Evolutionary conservation across 1,140 invertebrate species (phyloP).

Genomic region (Solenopsis invicta): DNA sequence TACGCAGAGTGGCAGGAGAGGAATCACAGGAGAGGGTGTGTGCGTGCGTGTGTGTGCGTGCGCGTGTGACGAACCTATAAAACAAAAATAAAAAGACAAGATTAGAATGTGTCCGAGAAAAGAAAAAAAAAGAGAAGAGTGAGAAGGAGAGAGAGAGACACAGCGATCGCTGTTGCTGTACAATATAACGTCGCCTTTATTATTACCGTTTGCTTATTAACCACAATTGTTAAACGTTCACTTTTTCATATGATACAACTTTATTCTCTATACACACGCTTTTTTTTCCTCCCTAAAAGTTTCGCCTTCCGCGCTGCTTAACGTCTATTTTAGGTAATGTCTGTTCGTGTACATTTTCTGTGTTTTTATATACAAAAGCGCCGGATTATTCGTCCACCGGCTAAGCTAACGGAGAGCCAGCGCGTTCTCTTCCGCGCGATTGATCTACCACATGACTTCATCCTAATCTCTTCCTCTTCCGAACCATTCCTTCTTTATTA

Average conservation of each 20-base stretch:
- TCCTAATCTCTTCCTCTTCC: slow-evolving; percentile 57
- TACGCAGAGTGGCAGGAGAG: background rate
- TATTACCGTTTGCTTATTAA: slow-evolving; percentile 82
- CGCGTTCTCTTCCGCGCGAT: slow-evolving; percentile 66
- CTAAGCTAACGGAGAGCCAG: slow-evolving; percentile 76
- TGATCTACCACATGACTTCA: slow-evolving; percentile 69
- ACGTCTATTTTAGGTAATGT: slow-evolving; percentile 69
- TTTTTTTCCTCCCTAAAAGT: slow-evolving; percentile 40
- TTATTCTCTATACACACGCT: slow-evolving; percentile 81
- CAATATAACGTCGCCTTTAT: slow-evolving; percentile 85
- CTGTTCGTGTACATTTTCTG: slow-evolving; percentile 61
- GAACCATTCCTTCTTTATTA: slow-evolving; percentile 54
- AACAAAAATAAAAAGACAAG: background rate
- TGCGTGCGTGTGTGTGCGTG: too few relatives aligned
- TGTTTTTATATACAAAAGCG: slow-evolving; percentile 76
- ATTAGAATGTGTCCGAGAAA: background rate
- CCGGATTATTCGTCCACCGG: slow-evolving; percentile 75
- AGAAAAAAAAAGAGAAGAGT: background rate
- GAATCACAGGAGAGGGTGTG: too few relatives aligned
- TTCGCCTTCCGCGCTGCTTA: slow-evolving; percentile 69
- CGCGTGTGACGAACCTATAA: background rate
- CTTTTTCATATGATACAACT: slow-evolving; percentile 80
- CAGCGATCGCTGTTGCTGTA: slow-evolving; percentile 66
- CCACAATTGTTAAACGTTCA: slow-evolving; percentile 80
- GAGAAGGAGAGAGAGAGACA: background rate